A percentile compares a stretch with the other conserved stretches of the same genome.
phyloP scores from a whole-genome alignment of 92 coral and sea anemone genomes.

The Epizoanthus ramosus region DNA sequence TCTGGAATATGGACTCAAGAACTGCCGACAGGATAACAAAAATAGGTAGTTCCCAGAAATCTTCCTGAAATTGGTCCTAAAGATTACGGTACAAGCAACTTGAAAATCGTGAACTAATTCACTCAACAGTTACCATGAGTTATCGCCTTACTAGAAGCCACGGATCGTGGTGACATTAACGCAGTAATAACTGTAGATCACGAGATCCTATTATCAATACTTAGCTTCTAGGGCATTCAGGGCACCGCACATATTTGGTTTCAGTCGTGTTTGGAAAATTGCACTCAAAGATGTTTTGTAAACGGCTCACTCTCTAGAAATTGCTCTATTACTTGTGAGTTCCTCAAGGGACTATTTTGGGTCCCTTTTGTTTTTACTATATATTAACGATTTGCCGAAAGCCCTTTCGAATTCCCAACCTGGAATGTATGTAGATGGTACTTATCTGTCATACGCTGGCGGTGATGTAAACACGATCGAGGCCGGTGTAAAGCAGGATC shows the following conservation, averaged over 20 bases:
- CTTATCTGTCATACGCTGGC: constrained; percentile 12
- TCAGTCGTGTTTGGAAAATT: not conserved
- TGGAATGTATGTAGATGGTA: constrained; percentile 35
- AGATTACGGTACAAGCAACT: too few relatives aligned
- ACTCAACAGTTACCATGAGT: too few relatives aligned
- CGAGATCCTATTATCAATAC: not conserved
- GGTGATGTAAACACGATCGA: constrained; percentile 10
- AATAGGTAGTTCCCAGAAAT: too few relatives aligned
- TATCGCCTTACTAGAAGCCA: not conserved
- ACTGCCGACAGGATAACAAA: too few relatives aligned
- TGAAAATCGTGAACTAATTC: too few relatives aligned
- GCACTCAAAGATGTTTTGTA: not conserved
- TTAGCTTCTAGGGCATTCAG: too few relatives aligned
- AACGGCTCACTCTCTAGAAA: not conserved
- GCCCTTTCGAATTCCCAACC: not conserved
- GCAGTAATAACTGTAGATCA: not conserved
- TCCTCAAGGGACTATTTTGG: constrained; percentile 29
- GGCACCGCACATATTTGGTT: too few relatives aligned
- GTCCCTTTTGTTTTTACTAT: constrained; percentile 10
- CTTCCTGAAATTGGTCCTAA: too few relatives aligned
- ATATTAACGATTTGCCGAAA: not conserved
- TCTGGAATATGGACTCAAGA: too few relatives aligned
- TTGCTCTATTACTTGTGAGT: not conserved
- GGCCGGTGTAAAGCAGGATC: not conserved
- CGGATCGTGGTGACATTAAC: not conserved